Percentiles rank a stretch among this genome's conserved stretches.
phyloP scores from a whole-genome alignment of 1,140 invertebrate species.

The Phthorimaea operculella region DNA sequence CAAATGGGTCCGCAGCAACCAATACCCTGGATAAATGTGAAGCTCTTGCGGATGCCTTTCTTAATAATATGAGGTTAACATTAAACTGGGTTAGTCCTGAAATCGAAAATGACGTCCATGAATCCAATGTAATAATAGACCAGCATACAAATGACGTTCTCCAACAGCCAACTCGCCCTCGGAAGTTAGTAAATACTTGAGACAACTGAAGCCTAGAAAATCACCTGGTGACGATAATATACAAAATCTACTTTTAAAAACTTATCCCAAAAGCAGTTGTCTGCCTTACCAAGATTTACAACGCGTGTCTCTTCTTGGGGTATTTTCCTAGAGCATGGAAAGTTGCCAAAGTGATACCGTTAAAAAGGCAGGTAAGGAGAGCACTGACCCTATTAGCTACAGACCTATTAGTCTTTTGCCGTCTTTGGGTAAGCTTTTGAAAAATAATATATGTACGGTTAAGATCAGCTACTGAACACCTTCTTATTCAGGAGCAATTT shows the following conservation, averaged over 20 bases:
- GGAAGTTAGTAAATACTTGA: neutral
- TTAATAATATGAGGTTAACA: neutral
- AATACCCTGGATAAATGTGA: neutral
- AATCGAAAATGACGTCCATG: neutral
- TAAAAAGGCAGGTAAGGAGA: constrained; percentile 38
- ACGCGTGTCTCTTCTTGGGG: neutral
- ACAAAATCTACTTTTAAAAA: constrained; percentile 3
- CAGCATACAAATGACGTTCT: neutral
- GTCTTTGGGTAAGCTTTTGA: constrained; percentile 34
- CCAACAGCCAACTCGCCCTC: neutral
- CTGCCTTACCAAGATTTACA: constrained; percentile 2
- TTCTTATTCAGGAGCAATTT: constrained; percentile 5
- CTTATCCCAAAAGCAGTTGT: constrained; percentile 4
- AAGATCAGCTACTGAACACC: neutral
- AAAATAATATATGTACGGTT: constrained; percentile 7
- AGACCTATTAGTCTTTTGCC: constrained; percentile 40
- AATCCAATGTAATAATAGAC: neutral
- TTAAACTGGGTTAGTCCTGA: neutral
- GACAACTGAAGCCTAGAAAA: neutral
- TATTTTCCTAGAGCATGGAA: constrained; percentile 25
- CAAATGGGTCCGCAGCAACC: neutral
- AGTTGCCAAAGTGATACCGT: constrained; percentile 27
- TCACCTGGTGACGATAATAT: constrained; percentile 5
- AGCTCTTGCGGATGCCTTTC: neutral
- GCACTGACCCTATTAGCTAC: constrained; percentile 23